Evolutionary conservation across 2,113 vertebrate genomes (phyloP).

Genomic region (Vulpes vulpes): DNA sequence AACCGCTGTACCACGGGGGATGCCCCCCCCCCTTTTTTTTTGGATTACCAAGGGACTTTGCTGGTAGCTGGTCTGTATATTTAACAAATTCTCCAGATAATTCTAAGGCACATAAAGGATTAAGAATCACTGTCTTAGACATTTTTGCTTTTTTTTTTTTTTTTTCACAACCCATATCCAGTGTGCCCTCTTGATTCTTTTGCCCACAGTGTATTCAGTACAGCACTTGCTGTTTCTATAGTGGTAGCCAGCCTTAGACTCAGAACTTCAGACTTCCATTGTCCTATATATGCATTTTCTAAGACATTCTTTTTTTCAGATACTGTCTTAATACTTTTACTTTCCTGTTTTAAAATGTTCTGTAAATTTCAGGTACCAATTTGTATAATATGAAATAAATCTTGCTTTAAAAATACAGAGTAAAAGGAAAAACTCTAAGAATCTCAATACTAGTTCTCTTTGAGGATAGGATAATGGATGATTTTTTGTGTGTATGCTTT

Average conservation of each 20-base stretch:
- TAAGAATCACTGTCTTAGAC: background rate
- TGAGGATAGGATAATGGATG: background rate
- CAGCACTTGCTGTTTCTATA: background rate
- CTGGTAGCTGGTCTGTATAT: background rate
- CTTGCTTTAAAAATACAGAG: constrained; percentile 28
- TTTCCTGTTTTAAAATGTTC: background rate
- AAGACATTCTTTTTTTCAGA: background rate
- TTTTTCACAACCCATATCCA: background rate
- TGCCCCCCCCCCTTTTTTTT: no score
- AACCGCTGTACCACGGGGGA: no score
- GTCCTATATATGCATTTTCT: background rate
- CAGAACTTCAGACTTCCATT: background rate
- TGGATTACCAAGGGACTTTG: background rate
- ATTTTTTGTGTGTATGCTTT: background rate
- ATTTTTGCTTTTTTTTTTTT: background rate
- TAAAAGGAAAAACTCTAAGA: background rate
- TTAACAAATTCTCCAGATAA: background rate
- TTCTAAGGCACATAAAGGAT: background rate
- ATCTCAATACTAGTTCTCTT: background rate
- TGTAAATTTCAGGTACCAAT: constrained; percentile 16
- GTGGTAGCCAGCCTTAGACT: background rate
- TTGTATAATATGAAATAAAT: background rate
- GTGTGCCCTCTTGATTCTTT: background rate
- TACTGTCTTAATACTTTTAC: background rate
- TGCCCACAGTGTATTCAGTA: background rate